Conservation (phyloP, 2,113 vertebrate genomes). For the Apaloderma vittatum region DNA sequence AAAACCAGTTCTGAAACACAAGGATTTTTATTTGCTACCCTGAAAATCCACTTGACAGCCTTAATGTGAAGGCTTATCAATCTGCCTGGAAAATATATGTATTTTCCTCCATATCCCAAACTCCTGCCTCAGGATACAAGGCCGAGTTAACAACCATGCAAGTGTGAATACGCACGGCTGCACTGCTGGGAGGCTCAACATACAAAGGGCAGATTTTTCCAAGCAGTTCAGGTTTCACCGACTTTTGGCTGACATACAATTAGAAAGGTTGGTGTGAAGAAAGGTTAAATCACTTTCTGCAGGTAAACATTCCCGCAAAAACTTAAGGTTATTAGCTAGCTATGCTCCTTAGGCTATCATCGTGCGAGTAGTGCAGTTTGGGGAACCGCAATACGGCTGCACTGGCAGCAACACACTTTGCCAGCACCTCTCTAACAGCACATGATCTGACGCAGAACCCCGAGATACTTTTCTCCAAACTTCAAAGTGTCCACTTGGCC, state of each 20-base stretch:
- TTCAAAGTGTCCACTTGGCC: background rate
- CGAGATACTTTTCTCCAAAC: background rate
- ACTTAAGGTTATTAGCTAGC: background rate
- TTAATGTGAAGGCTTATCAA: conserved; percentile 53
- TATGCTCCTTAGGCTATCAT: background rate
- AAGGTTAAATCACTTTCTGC: conserved; percentile 11
- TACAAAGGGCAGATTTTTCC: conserved; percentile 32
- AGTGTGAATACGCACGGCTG: conserved; percentile 29
- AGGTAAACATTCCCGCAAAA: background rate
- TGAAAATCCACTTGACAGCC: conserved; percentile 63
- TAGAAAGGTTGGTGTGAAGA: background rate
- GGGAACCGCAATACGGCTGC: background rate
- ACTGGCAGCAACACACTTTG: background rate
- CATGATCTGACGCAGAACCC: background rate
- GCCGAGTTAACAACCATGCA: conserved; percentile 50
- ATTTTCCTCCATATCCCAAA: conserved; percentile 39
- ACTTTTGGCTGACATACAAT: conserved; percentile 13
- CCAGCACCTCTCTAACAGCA: background rate
- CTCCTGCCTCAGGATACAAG: conserved; percentile 33
- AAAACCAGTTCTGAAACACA: conserved; percentile 20
- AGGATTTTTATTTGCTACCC: conserved; percentile 30
- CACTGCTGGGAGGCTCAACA: conserved; percentile 19
- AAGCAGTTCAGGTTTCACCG: conserved; percentile 9
- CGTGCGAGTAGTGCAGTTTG: fast-evolving
- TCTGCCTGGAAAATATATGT: conserved; percentile 41